Conservation (phyloP, 2,113 vertebrate genomes). For the Aptenodytes forsteri region DNA sequence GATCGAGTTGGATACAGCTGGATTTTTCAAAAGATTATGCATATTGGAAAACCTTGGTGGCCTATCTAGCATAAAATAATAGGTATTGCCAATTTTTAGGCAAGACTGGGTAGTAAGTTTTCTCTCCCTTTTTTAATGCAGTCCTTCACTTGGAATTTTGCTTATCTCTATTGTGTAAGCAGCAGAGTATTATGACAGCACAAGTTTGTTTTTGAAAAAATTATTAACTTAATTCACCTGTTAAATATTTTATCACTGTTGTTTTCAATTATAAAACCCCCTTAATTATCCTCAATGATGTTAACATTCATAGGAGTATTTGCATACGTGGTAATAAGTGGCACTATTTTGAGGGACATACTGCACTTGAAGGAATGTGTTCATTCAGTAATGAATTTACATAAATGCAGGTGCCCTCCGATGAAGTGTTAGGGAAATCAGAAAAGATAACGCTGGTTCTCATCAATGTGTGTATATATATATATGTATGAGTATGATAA, state of each 20-base stretch:
- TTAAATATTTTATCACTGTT: conserved; percentile 42
- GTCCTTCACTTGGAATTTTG: neutral
- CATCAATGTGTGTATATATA: neutral
- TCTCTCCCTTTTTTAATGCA: neutral
- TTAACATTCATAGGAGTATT: conserved; percentile 52
- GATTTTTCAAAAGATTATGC: neutral
- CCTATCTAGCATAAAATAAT: neutral
- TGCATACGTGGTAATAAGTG: conserved; percentile 19
- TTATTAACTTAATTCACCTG: neutral
- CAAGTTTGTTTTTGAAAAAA: neutral
- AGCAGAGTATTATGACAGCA: neutral
- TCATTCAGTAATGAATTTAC: neutral
- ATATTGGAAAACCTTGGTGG: neutral
- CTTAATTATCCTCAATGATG: conserved; percentile 18
- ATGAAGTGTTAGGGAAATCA: neutral
- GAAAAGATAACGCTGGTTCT: neutral
- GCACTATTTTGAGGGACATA: conserved; percentile 4
- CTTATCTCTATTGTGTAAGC: neutral
- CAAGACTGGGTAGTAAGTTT: neutral
- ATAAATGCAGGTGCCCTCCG: neutral
- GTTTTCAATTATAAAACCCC: conserved; percentile 36
- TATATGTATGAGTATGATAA: neutral
- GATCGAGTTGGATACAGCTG: neutral
- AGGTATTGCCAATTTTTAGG: neutral
- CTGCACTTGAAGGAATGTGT: neutral